phyloP scores from a whole-genome alignment of 2,113 vertebrate species.

The Smithornis capensis region DNA sequence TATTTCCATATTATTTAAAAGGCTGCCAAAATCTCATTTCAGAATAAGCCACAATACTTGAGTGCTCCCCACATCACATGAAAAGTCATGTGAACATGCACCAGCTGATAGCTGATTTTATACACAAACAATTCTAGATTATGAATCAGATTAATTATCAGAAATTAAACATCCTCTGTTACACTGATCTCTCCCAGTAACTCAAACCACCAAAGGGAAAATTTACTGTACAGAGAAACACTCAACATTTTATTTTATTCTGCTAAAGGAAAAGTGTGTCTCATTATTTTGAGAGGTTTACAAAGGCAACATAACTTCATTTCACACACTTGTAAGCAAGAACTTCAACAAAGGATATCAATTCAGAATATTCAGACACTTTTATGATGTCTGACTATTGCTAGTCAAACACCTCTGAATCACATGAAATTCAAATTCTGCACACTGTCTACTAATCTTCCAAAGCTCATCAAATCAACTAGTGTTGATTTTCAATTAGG shows the following conservation, averaged over 20 bases:
- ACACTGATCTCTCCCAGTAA: not conserved
- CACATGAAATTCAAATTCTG: constrained; percentile 1
- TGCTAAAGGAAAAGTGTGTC: not conserved
- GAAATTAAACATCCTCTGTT: not conserved
- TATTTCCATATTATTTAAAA: not conserved
- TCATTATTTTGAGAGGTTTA: not conserved
- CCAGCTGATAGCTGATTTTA: not conserved
- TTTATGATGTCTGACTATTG: not conserved
- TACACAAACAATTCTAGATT: not conserved
- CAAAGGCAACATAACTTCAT: not conserved
- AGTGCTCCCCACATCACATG: not conserved
- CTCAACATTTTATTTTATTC: not conserved
- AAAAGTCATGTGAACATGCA: not conserved
- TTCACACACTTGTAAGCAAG: not conserved
- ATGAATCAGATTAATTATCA: not conserved
- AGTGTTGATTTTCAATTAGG: constrained; percentile 20
- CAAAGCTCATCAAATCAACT: constrained; percentile 6
- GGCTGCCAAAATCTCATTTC: not conserved
- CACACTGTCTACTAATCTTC: not conserved
- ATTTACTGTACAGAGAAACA: not conserved
- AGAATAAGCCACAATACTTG: not conserved
- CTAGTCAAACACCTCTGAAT: not conserved
- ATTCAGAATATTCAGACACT: not conserved
- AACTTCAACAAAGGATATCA: not conserved
- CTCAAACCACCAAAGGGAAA: not conserved